phyloP scores from a whole-genome alignment of 2,888 invertebrate species.

The Leptinotarsa haldemani region DNA sequence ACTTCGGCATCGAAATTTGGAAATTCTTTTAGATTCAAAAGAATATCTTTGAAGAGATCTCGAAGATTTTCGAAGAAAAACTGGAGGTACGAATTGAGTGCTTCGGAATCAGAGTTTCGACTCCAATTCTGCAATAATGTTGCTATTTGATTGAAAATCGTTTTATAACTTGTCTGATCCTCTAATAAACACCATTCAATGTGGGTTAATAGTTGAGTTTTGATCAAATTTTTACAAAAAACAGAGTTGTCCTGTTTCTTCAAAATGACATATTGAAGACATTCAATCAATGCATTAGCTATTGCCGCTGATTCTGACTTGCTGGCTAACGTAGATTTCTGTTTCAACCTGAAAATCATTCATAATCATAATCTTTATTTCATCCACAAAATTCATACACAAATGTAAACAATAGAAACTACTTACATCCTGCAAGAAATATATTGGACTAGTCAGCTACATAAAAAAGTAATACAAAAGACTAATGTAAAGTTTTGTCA shows the following conservation, averaged over 20 bases:
- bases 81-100: slow-evolving; percentile 60
- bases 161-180: slow-evolving; percentile 62
- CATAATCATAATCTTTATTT: no score
- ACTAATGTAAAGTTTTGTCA: no score
- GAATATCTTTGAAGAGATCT: slow-evolving; percentile 56
- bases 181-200: slow-evolving; percentile 67
- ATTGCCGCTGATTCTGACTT: slow-evolving; percentile 78
- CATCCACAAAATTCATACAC: no score
- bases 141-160: slow-evolving; percentile 68
- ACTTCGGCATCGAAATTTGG: slow-evolving; percentile 47
- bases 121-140: slow-evolving; percentile 71
- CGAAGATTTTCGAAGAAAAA: slow-evolving; percentile 65
- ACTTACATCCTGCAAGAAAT: no score
- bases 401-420: no score
- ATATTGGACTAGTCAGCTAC: no score
- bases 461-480: no score
- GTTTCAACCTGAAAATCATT: slow-evolving; percentile 69
- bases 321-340: slow-evolving; percentile 71
- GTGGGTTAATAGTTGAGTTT: slow-evolving; percentile 64
- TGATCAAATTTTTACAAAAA: slow-evolving; percentile 65
- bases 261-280: slow-evolving; percentile 74
- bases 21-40: slow-evolving; percentile 52
- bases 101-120: slow-evolving; percentile 62
- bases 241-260: slow-evolving; percentile 66
- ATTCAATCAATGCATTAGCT: slow-evolving; percentile 78